Evolutionary conservation across 2,113 vertebrate genomes (phyloP).

Genomic region (Rhizomys pruinosus): DNA sequence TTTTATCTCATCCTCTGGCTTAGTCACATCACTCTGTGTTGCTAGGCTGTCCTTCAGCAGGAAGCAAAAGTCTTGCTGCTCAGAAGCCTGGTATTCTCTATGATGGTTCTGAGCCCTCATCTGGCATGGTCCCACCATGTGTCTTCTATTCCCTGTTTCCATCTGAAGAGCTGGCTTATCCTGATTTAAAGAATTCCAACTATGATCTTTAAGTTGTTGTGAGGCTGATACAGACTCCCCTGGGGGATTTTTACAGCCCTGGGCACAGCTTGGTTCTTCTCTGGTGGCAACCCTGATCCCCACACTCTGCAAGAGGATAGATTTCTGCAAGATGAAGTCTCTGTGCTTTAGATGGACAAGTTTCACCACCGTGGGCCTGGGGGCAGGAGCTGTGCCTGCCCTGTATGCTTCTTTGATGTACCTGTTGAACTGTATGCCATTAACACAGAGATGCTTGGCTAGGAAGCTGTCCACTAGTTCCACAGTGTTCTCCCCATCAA

Average conservation of each 20-base stretch:
- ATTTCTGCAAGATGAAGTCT: conserved; percentile 89
- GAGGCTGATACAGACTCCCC: conserved; percentile 70
- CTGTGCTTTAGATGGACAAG: conserved; percentile 86
- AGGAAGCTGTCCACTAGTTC: conserved; percentile 87
- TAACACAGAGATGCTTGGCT: conserved; percentile 87
- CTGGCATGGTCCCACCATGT: conserved; percentile 30
- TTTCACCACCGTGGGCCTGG: conserved; percentile 88
- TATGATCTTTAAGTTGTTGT: conserved; percentile 76
- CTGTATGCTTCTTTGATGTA: conserved; percentile 89
- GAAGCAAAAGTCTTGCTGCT: conserved; percentile 67
- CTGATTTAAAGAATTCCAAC: conserved; percentile 54
- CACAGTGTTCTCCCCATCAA: conserved; percentile 87
- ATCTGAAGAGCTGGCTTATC: conserved; percentile 67
- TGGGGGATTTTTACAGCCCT: conserved; percentile 37
- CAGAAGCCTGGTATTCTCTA: conserved; percentile 55
- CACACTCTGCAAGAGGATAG: conserved; percentile 84
- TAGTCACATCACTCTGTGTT: conserved; percentile 64
- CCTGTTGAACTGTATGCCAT: conserved; percentile 86
- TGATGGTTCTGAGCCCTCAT: conserved; percentile 63
- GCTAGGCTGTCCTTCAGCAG: conserved; percentile 66
- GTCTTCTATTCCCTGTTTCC: conserved; percentile 51
- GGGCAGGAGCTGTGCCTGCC: conserved; percentile 71
- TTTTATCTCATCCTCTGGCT: conserved; percentile 51
- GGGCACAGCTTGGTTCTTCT: conserved; percentile 78
- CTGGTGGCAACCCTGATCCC: conserved; percentile 84